Conservation (phyloP, 2,113 vertebrate genomes). For the Phalacrocorax pelagicus region DNA sequence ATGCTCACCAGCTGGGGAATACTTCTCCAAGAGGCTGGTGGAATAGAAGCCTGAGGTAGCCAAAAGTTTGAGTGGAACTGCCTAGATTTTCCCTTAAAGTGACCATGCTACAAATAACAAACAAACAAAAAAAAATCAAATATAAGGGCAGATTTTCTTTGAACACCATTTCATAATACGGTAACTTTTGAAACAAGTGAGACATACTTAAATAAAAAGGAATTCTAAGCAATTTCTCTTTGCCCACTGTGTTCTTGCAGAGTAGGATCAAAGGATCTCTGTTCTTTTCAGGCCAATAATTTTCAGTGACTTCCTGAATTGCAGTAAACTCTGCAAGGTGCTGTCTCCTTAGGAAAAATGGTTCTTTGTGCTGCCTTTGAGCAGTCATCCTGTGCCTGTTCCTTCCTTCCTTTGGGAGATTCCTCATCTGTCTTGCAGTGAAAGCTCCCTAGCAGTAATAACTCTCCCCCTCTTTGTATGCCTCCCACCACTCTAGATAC, state of each 20-base stretch:
- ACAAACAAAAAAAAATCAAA: neutral
- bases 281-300: neutral
- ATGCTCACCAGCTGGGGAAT: neutral
- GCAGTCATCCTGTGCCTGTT: neutral
- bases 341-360: neutral
- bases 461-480: neutral
- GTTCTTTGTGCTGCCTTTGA: neutral
- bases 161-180: neutral
- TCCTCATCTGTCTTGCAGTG: neutral
- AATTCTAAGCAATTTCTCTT: neutral
- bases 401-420: neutral
- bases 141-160: neutral
- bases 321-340: neutral
- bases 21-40: neutral
- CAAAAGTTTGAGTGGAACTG: neutral
- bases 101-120: neutral
- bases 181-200: neutral
- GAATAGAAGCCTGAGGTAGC: neutral
- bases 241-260: neutral
- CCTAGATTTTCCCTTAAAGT: neutral
- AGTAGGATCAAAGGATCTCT: neutral
- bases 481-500: neutral
- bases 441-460: neutral
- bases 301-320: neutral
- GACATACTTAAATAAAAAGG: neutral